These are phyloP conservation scores for Lacanobia oleracea DNA, from an alignment of 2,888 invertebrate species.

Conservation along the genomic window DNA sequence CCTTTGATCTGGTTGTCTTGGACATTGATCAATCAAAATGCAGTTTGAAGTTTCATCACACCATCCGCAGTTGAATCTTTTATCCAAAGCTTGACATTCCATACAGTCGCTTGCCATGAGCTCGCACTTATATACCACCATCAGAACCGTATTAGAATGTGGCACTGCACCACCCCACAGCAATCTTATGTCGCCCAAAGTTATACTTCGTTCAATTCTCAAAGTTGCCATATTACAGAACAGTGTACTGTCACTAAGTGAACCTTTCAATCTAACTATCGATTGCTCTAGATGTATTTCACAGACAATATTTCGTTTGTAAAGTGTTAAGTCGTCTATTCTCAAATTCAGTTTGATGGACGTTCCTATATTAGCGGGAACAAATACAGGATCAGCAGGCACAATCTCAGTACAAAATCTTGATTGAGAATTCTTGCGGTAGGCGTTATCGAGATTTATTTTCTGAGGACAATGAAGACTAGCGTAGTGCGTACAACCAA, in stretches of 20 bases:
- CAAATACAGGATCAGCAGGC: conserved; percentile 65
- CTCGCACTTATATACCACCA: conserved; percentile 70
- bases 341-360: conserved; percentile 66
- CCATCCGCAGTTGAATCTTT: conserved; percentile 70
- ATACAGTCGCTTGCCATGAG: conserved; percentile 61
- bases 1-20: conserved; percentile 50
- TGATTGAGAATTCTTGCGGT: conserved; percentile 25
- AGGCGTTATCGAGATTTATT: conserved; percentile 57
- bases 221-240: conserved; percentile 54
- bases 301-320: conserved; percentile 65
- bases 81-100: conserved; percentile 64
- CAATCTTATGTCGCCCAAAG: conserved; percentile 65
- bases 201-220: conserved; percentile 39
- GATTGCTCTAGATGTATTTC: conserved; percentile 64
- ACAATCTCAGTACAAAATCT: conserved; percentile 65
- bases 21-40: conserved; percentile 67
- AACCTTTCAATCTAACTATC: conserved; percentile 34
- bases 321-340: conserved; percentile 71
- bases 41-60: conserved; percentile 64
- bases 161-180: conserved; percentile 73
- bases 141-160: conserved; percentile 70
- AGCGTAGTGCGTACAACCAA: conserved; percentile 69
- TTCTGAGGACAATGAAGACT: conserved; percentile 68
- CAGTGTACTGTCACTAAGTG: conserved; percentile 40
- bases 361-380: conserved; percentile 64